These are phyloP conservation scores for Dicerorhinus sumatrensis DNA, from an alignment of 2,113 vertebrate genomes.

Conservation along the genomic window DNA sequence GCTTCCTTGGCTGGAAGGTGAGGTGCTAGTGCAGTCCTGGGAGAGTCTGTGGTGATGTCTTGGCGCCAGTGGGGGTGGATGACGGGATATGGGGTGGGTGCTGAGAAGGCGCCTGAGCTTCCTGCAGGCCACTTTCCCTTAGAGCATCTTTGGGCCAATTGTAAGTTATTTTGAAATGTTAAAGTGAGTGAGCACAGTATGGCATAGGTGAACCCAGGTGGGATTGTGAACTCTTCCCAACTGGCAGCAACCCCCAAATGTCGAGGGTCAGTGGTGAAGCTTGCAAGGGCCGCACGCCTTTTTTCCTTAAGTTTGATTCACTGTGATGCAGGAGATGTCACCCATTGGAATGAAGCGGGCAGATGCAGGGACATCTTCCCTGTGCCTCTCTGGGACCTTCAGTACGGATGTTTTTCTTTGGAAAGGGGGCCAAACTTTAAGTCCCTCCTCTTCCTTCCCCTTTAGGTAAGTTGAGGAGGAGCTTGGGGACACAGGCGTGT, in stretches of 20 bases:
- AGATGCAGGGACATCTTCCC: not conserved
- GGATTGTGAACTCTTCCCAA: not conserved
- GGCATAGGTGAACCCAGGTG: not conserved
- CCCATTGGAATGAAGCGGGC: not conserved
- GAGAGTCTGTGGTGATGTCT: not conserved
- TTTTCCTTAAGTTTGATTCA: not conserved
- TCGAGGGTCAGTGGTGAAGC: not conserved
- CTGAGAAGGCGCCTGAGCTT: not conserved
- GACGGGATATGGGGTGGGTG: not conserved
- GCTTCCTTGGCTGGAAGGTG: not conserved
- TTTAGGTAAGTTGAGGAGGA: not conserved
- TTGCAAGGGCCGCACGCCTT: not conserved
- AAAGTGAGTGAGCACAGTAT: not conserved
- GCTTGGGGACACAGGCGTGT: not conserved
- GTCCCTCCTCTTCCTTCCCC: not conserved
- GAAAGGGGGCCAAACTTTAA: not conserved
- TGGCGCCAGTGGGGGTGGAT: not conserved
- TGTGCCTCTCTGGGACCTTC: not conserved
- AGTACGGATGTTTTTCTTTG: not conserved
- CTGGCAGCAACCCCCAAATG: not conserved
- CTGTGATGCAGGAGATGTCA: not conserved
- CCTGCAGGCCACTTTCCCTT: not conserved
- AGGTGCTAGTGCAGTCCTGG: not conserved
- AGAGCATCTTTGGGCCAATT: not conserved
- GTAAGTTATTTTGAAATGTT: not conserved